Base-by-base conservation (phyloP, 2,888 invertebrate genomes). In the Arctia plantaginis region DNA sequence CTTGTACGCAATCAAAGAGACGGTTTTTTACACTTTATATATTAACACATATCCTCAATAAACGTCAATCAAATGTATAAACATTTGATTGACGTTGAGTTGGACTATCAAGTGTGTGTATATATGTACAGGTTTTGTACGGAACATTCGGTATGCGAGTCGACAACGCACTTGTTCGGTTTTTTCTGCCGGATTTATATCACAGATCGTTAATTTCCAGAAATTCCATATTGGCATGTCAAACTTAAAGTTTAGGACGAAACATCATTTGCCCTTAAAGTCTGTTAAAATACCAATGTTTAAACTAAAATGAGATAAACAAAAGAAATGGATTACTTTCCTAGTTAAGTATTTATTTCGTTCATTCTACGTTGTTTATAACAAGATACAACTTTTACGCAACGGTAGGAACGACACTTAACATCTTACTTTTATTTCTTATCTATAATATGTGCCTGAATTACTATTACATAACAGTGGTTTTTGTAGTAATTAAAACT, bases 281-380 rank as follows among this genome's bases (percentile, higher is more conserved):
- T 55, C 55, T 55, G 3, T 7, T n/a, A n/a, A 66, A 23, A n/a
- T 13, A 35, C 6, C 33, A 64, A 65, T 65, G 35, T 65, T 35
- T 33, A 39, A 39, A n/a, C 66, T n/a, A 39, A 66, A 39, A n/a
- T 66, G 39, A 39, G 39, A 66, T 51, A 51, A 23, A 51, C 3
- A 51, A 51, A 12, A 3, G 10, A 27, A 7, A 23, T 64, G 33
- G 15, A 30, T 44, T 59, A 23, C n/a, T 71, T 66, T 66, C 59
- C 10, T 18, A 67, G 15, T 41, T 23, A 39, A 33, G 13, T 23
- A 33, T 33, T 47, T 33, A 33, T 33, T 23, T 68, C 33, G 33
- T 68, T 68, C 51, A 13, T 51, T 68, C 47, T 33, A 68, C 66
- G 44, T 68, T 51, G 20, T 67, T 30, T 62, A 15, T 62, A 30